A percentile compares a stretch with the other conserved stretches of the same genome.
These are phyloP conservation scores for Falco biarmicus DNA, from an alignment of 2,797 vertebrate species.

Conservation along the genomic window DNA sequence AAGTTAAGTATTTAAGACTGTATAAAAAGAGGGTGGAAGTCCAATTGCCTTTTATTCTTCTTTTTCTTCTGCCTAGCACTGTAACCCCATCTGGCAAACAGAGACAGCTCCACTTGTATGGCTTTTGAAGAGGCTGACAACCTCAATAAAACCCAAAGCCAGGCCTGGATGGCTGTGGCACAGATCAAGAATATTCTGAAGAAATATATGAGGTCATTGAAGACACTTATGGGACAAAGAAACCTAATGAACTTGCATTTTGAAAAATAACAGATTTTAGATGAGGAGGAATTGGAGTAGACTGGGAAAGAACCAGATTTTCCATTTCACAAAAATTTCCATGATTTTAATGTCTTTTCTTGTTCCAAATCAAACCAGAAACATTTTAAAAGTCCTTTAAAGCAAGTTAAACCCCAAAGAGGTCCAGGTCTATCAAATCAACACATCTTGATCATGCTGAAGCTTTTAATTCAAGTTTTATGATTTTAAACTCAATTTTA, in stretches of 20 bases:
- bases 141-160: background rate
- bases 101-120: background rate
- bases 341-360: background rate
- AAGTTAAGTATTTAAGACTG: background rate
- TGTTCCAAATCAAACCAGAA: background rate
- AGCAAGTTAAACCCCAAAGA: background rate
- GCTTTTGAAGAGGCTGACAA: background rate
- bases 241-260: background rate
- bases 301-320: background rate
- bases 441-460: background rate
- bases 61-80: background rate
- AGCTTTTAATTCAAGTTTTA: background rate
- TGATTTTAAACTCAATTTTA: background rate
- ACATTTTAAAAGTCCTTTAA: background rate
- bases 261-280: background rate
- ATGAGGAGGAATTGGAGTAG: background rate
- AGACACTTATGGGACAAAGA: background rate
- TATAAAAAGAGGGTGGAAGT: background rate
- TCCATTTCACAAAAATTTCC: background rate
- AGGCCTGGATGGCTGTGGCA: background rate
- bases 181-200: constrained; percentile 4
- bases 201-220: background rate
- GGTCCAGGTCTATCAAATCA: background rate
- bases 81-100: background rate
- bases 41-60: background rate